phyloP scores from a whole-genome alignment of 2,113 vertebrate genomes.

The Myocastor coypus region DNA sequence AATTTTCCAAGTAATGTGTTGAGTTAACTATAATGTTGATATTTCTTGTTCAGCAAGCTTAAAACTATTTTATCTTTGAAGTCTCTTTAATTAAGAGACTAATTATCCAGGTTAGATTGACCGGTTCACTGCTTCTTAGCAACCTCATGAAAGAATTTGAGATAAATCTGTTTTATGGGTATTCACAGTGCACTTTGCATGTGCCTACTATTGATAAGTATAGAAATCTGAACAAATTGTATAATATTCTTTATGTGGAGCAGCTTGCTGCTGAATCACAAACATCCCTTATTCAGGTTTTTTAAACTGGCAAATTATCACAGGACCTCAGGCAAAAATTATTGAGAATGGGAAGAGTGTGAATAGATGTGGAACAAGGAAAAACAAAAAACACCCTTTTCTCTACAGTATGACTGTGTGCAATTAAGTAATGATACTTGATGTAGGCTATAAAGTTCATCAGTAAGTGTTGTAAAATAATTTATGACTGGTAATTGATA shows the following conservation, averaged over 20 bases:
- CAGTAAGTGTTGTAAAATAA: conserved; percentile 77
- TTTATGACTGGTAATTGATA: conserved; percentile 79
- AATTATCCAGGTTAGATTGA: conserved; percentile 77
- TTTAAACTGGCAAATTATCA: conserved; percentile 38
- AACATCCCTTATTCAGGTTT: conserved; percentile 71
- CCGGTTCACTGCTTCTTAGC: conserved; percentile 81
- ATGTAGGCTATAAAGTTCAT: conserved; percentile 54
- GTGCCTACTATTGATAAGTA: not conserved
- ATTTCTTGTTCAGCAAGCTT: conserved; percentile 71
- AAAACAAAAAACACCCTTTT: not conserved
- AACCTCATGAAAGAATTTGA: conserved; percentile 53
- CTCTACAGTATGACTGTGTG: conserved; percentile 14
- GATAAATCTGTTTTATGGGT: not conserved
- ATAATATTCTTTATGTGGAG: not conserved
- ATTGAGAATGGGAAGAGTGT: not conserved
- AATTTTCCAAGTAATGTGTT: conserved; percentile 68
- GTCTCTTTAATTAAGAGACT: conserved; percentile 74
- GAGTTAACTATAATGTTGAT: conserved; percentile 59
- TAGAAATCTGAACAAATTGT: not conserved
- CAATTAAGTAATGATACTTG: conserved; percentile 24
- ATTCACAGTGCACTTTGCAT: not conserved
- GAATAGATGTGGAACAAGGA: conserved; percentile 2
- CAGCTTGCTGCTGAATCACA: conserved; percentile 59
- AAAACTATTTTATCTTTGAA: conserved; percentile 56
- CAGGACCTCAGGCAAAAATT: conserved; percentile 66